Conservation (phyloP, 2,888 invertebrate genomes). For the Cataglyphis albicans region DNA sequence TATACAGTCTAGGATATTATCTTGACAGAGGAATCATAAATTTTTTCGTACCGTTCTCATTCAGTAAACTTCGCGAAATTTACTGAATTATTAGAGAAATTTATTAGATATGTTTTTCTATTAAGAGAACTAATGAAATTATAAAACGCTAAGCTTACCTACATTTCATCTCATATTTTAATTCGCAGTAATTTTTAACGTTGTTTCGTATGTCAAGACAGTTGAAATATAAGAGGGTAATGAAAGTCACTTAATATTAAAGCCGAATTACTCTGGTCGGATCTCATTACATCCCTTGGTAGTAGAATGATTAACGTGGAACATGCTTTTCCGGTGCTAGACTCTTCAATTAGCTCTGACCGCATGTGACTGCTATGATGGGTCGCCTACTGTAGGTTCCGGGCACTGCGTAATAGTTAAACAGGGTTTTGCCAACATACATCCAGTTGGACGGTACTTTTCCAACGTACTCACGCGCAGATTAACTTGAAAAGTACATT, state of each 20-base stretch:
- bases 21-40: conserved; percentile 35
- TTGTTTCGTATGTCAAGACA: conserved; percentile 13
- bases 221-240: conserved; percentile 15
- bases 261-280: not conserved
- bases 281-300: not conserved
- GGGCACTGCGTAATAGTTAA: conserved; percentile 17
- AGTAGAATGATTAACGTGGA: conserved; percentile 24
- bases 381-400: not conserved
- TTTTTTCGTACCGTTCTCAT: conserved; percentile 34
- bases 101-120: conserved; percentile 11
- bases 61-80: conserved; percentile 18
- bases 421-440: conserved; percentile 7
- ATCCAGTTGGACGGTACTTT: not conserved
- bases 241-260: conserved; percentile 32
- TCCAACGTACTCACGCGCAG: not conserved
- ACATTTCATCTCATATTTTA: conserved; percentile 21
- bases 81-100: not conserved
- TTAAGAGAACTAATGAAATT: conserved; percentile 30
- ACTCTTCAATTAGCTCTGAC: conserved; percentile 23
- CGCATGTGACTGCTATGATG: conserved; percentile 39
- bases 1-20: conserved; percentile 29
- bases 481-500: conserved; percentile 29
- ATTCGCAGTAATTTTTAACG: not conserved
- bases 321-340: conserved; percentile 1
- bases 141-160: not conserved